These are phyloP conservation scores for Lophotriccus pileatus DNA, from an alignment of 2,797 vertebrate species.

Conservation along the genomic window DNA sequence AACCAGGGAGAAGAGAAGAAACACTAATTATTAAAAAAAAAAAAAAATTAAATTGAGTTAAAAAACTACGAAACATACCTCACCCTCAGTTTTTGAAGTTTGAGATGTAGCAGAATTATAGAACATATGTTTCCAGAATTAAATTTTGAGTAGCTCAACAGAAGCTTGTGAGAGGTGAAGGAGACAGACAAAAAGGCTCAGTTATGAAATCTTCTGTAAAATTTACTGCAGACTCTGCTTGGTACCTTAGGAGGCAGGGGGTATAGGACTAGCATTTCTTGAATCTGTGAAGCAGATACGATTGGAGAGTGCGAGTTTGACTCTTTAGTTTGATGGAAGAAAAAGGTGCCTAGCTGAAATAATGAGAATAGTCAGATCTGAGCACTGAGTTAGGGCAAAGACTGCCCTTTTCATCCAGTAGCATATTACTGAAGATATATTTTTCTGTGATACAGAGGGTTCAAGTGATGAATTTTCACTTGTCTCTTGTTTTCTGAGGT, in stretches of 20 bases:
- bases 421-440: neutral
- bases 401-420: neutral
- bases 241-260: neutral
- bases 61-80: neutral
- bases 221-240: accelerated
- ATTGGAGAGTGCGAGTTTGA: neutral
- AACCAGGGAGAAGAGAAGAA: neutral
- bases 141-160: neutral
- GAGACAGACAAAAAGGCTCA: neutral
- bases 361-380: neutral
- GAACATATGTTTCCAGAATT: neutral
- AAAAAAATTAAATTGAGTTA: neutral
- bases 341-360: neutral
- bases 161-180: neutral
- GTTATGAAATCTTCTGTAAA: neutral
- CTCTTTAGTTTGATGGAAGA: neutral
- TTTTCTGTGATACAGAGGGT: neutral
- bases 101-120: neutral
- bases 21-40: neutral
- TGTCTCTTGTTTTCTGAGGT: neutral
- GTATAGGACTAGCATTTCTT: neutral
- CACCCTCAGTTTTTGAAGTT: neutral
- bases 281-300: neutral
- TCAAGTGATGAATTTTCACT: neutral
- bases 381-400: neutral